Percentiles rank a stretch among this genome's conserved stretches.
These are phyloP conservation scores for Bufo gargarizans DNA, from an alignment of 2,113 vertebrate species.

Conservation along the genomic window DNA sequence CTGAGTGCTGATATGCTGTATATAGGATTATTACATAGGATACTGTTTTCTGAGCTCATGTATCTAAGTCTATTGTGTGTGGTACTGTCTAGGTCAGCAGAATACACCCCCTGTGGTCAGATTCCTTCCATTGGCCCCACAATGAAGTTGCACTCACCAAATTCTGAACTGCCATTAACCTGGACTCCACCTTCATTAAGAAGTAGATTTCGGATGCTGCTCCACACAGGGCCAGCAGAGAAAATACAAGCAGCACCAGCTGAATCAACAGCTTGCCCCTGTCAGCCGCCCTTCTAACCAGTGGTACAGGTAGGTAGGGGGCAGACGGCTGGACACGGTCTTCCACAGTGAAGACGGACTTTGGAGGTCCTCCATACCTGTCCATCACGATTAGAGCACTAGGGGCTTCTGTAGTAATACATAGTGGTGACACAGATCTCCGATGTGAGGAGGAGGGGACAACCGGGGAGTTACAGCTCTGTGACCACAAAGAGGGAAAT, in stretches of 20 bases:
- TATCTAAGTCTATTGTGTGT: neutral
- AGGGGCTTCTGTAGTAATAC: conserved; percentile 2
- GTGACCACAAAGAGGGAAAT: conserved; percentile 44
- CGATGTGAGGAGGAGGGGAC: neutral
- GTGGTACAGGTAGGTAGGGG: conserved; percentile 57
- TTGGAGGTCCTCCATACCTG: conserved; percentile 11
- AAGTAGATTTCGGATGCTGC: conserved; percentile 75
- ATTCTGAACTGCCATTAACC: conserved; percentile 36
- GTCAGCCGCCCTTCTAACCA: neutral
- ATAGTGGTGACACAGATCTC: neutral
- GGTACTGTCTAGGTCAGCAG: neutral
- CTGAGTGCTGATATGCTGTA: neutral
- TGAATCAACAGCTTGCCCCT: conserved; percentile 2
- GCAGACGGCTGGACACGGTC: conserved; percentile 60
- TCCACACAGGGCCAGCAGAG: conserved; percentile 67
- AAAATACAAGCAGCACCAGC: conserved; percentile 68
- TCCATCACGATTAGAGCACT: conserved; percentile 27
- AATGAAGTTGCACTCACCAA: conserved; percentile 15
- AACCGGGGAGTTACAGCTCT: neutral
- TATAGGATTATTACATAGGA: neutral
- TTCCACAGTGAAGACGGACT: conserved; percentile 76
- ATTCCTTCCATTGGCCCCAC: neutral
- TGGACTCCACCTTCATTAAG: conserved; percentile 65
- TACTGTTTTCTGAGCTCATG: neutral
- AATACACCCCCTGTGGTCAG: neutral